Evolutionary conservation across 2,888 invertebrate genomes (phyloP).

Genomic region (Heteromyza rotundicornis): DNA sequence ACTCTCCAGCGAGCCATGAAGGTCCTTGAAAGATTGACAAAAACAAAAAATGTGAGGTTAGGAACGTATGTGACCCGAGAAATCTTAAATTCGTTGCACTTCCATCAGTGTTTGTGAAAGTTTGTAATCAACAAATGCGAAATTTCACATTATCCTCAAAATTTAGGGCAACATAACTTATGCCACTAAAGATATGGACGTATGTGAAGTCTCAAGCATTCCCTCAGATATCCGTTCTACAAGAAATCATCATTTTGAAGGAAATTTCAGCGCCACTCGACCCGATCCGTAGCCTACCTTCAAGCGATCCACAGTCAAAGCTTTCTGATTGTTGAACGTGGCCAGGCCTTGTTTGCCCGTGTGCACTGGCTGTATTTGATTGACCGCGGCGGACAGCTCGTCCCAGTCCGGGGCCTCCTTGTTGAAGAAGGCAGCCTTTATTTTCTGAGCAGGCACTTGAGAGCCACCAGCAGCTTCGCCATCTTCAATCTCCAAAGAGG

Average conservation of each 20-base stretch:
- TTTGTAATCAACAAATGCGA: constrained; percentile 41
- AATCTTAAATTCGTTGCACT: no score
- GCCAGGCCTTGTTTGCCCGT: constrained; percentile 67
- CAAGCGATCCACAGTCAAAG: constrained; percentile 74
- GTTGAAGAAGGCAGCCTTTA: constrained; percentile 29
- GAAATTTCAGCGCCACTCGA: neutral
- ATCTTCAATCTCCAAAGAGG: constrained; percentile 63
- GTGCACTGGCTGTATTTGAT: constrained; percentile 52
- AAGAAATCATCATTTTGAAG: constrained; percentile 42
- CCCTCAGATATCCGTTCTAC: constrained; percentile 57
- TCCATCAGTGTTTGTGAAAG: constrained; percentile 31
- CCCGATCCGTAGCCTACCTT: constrained; percentile 54
- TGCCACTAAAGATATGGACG: constrained; percentile 30
- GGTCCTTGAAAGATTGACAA: no score
- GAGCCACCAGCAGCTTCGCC: constrained; percentile 35
- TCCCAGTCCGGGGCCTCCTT: constrained; percentile 47
- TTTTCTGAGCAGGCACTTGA: constrained; percentile 11
- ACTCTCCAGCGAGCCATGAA: constrained; percentile 74
- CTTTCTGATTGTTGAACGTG: constrained; percentile 72
- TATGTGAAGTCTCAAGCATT: constrained; percentile 24
- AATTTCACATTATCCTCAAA: constrained; percentile 14
- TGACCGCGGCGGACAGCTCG: constrained; percentile 53
- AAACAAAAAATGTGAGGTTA: constrained; percentile 10
- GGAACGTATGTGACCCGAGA: neutral
- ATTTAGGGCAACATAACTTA: constrained; percentile 50